Conservation (phyloP, 1,140 invertebrate species). For the Drosophila grimshawi region DNA sequence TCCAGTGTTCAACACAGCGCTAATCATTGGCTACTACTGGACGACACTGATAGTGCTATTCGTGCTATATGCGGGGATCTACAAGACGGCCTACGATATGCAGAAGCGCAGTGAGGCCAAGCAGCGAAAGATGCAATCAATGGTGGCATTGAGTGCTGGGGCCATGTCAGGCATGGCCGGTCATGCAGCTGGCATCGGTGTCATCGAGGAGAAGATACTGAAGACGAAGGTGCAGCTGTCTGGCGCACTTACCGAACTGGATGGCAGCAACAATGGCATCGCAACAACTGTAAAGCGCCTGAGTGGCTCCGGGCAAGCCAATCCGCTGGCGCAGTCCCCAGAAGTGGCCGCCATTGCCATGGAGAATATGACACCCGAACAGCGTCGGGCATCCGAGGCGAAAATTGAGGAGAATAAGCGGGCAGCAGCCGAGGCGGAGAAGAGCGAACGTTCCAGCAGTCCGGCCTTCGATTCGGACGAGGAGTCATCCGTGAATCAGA, state of each 20-base stretch:
- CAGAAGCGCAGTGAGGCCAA: constrained; percentile 98
- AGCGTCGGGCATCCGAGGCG: constrained; percentile 74
- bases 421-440: constrained; percentile 86
- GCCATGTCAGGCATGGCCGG: constrained; percentile 95
- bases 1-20: constrained; percentile 98
- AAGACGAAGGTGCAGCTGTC: constrained; percentile 85
- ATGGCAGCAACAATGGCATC: constrained; percentile 40
- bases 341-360: constrained; percentile 48
- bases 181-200: constrained; percentile 92
- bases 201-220: constrained; percentile 89
- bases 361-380: constrained; percentile 67
- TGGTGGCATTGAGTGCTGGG: constrained; percentile 94
- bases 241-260: constrained; percentile 55
- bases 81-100: constrained; percentile 99
- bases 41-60: constrained; percentile 97
- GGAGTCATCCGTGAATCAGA: constrained; percentile 87
- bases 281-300: constrained; percentile 60
- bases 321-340: constrained; percentile 68
- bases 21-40: constrained; percentile 99
- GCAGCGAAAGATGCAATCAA: constrained; percentile 96
- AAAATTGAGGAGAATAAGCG: constrained; percentile 85
- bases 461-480: constrained; percentile 98
- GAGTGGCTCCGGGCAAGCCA: constrained; percentile 73
- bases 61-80: constrained; percentile 98
- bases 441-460: constrained; percentile 96